Base-by-base conservation (phyloP, 2,888 invertebrate species). In the Mythimna lalbum region DNA sequence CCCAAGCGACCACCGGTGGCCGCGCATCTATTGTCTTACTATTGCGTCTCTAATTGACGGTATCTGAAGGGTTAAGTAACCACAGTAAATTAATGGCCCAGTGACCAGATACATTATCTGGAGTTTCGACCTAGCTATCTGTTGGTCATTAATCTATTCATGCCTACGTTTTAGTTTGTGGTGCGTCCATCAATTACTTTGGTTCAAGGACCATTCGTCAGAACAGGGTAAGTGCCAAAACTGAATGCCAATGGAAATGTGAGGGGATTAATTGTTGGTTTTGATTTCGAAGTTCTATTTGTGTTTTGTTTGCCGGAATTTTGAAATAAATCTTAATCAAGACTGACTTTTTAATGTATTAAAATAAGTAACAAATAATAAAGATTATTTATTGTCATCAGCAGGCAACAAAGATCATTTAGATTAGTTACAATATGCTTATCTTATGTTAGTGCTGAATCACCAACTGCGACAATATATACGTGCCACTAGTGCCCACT, bases 101-200 rank as follows among this genome's bases (percentile, higher is more conserved):
- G 89, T 91, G 93, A 93, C 93, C 92, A 94, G 93, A 95, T 94
- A 94, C 93, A 95, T 95, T 95, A 94, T 94, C 94, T 92, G 86
- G 87, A 89, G 90, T 89, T 91, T 90, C 90, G 90, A 93, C 93
- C 93, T 91, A 89, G 90, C 93, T 92, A 91, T 93, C 93, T 89
- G 86, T 77, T 86, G 89, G 91, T 92, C 94, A 95, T 95, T 94
- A 95, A 94, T 95, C 94, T 94, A 91, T 92, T 90, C 91, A 91
- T 92, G 90, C 90, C 92, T 91, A 89, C 91, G 90, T 93, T 94
- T 91, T 90, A 93, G 90, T 90, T 87, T 86, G 78, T 67, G 87
- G 86, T 83, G 86, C 85, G 88, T 89, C 90, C 91, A 95, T 95
- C 92, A 94, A 95, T 95, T 93, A 95, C 90, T 80, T 80, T 83